Evolutionary conservation across 2,888 invertebrate species (phyloP).

Genomic region (Endotricha flammealis): DNA sequence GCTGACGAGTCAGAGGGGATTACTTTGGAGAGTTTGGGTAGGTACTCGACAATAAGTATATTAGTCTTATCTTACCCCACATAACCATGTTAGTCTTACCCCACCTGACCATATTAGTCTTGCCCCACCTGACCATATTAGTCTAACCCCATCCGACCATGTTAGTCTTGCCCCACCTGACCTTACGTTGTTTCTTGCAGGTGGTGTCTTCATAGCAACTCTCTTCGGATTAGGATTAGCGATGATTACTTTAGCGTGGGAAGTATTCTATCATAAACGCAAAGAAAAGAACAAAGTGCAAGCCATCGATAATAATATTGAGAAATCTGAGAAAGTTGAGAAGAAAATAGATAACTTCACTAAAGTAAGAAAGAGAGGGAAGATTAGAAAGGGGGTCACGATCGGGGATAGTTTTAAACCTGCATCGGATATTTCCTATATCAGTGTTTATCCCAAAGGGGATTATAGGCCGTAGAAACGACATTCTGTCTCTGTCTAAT

Average conservation of each 20-base stretch:
- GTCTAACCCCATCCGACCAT: no score
- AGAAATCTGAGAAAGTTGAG: constrained; percentile 35
- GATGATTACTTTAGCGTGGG: constrained; percentile 88
- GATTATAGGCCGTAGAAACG: constrained; percentile 49
- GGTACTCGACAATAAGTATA: no score
- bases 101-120: no score
- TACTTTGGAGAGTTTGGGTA: constrained; percentile 91
- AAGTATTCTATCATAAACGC: constrained; percentile 86
- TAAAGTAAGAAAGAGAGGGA: constrained; percentile 29
- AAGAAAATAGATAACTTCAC: constrained; percentile 28
- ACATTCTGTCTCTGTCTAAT: no score
- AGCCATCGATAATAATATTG: constrained; percentile 30
- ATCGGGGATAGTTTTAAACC: constrained; percentile 69
- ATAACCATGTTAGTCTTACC: no score
- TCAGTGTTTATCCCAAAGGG: constrained; percentile 59
- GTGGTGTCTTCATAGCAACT: constrained; percentile 94
- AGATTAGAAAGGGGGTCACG: constrained; percentile 46
- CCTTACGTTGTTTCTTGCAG: no score
- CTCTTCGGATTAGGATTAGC: constrained; percentile 90
- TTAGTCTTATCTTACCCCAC: no score
- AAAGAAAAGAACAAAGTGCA: constrained; percentile 64
- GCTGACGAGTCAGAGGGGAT: constrained; percentile 92
- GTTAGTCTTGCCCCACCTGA: no score
- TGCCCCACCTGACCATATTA: no score
- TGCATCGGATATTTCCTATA: constrained; percentile 49